Percentiles rank a stretch among this genome's conserved stretches.
Conservation (phyloP, 2,797 vertebrate species). For the Lepilemur ruficaudatus region DNA sequence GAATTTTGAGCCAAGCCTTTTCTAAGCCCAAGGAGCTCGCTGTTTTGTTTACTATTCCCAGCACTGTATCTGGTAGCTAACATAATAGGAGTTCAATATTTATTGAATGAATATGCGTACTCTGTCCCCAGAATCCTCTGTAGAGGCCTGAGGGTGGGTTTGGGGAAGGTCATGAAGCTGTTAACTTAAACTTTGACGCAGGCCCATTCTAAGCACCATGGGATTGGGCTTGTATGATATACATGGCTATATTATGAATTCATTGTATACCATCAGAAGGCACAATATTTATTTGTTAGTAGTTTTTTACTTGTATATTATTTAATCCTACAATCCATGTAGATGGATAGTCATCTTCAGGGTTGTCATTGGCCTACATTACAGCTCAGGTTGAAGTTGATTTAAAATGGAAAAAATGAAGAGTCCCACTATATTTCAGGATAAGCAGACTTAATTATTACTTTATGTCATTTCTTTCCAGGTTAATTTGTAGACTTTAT, state of each 20-base stretch:
- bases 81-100: background rate
- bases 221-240: background rate
- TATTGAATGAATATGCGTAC: background rate
- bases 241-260: background rate
- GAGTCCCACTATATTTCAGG: background rate
- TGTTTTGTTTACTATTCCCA: background rate
- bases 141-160: background rate
- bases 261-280: background rate
- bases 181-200: background rate
- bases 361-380: background rate
- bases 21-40: background rate
- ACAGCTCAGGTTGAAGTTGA: background rate
- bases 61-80: background rate
- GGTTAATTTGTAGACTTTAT: background rate
- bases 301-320: background rate
- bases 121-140: background rate
- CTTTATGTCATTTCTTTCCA: background rate
- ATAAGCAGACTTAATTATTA: background rate
- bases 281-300: background rate
- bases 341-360: background rate
- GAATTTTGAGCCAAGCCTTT: background rate
- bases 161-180: background rate
- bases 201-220: background rate
- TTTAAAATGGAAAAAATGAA: slow-evolving; percentile 10
- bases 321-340: background rate